These are phyloP conservation scores for Scyliorhinus canicula DNA, from an alignment of 2,797 vertebrate species.

Conservation along the genomic window DNA sequence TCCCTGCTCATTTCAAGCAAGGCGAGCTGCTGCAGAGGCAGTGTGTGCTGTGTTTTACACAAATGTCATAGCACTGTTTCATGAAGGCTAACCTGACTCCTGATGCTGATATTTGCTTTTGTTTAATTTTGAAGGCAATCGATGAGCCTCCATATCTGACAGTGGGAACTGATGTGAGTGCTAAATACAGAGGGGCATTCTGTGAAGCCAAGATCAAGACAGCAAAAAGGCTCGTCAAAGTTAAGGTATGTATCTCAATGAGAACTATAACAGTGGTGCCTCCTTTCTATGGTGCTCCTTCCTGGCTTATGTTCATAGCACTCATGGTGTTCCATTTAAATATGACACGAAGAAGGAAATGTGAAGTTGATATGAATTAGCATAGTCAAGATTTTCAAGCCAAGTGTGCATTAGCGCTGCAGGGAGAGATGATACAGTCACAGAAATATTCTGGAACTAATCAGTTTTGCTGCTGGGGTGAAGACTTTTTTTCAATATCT, in stretches of 20 bases:
- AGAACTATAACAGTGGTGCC: neutral
- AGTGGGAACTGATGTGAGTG: slow-evolving; percentile 73
- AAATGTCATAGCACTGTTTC: neutral
- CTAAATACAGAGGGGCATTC: slow-evolving; percentile 75
- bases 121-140: slow-evolving; percentile 55
- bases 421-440: neutral
- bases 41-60: neutral
- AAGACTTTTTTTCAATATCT: neutral
- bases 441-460: neutral
- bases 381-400: neutral
- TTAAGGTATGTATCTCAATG: slow-evolving; percentile 60
- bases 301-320: neutral
- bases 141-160: slow-evolving; percentile 74
- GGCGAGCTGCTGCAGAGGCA: neutral
- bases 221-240: slow-evolving; percentile 71
- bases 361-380: neutral
- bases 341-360: neutral
- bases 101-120: neutral
- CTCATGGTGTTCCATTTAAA: neutral
- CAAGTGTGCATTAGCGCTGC: neutral
- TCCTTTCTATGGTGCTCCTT: neutral
- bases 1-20: neutral
- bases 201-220: slow-evolving; percentile 76
- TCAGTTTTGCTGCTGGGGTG: neutral
- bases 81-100: neutral